These are phyloP conservation scores for Hylomyscus alleni DNA, from an alignment of 2,797 vertebrate genomes.

Conservation along the genomic window DNA sequence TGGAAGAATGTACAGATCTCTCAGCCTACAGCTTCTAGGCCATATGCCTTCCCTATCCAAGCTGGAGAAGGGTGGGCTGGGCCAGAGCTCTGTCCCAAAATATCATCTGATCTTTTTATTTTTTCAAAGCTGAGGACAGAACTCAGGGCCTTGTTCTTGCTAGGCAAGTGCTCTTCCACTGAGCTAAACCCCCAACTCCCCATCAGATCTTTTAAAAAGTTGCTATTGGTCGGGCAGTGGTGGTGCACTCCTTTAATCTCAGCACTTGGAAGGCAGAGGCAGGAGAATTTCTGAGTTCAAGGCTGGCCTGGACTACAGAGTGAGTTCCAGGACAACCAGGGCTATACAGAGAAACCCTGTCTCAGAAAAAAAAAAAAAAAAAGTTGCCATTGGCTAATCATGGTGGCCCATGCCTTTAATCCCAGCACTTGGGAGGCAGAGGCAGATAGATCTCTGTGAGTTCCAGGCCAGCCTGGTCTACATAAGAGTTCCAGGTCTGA, in stretches of 20 bases:
- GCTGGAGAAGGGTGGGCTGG: not conserved
- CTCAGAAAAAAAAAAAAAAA: too few species aligned
- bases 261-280: too few species aligned
- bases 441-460: not conserved
- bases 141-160: not conserved
- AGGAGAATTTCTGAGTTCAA: too few species aligned
- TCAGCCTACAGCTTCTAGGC: not conserved
- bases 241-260: too few species aligned
- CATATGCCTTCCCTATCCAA: fast-evolving
- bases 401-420: not conserved
- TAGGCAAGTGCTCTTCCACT: not conserved
- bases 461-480: not conserved
- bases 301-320: too few species aligned
- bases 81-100: not conserved
- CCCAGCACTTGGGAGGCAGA: not conserved
- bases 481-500: not conserved
- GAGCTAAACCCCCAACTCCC: not conserved
- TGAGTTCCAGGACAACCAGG: too few species aligned
- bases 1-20: too few species aligned
- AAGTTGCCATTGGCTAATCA: not conserved
- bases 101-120: not conserved
- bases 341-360: too few species aligned
- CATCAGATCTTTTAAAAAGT: not conserved
- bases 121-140: too few species aligned
- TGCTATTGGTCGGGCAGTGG: too few species aligned